Evolutionary conservation across 2,797 vertebrate genomes (phyloP).

Genomic region (Microctenopoma lineatum): DNA sequence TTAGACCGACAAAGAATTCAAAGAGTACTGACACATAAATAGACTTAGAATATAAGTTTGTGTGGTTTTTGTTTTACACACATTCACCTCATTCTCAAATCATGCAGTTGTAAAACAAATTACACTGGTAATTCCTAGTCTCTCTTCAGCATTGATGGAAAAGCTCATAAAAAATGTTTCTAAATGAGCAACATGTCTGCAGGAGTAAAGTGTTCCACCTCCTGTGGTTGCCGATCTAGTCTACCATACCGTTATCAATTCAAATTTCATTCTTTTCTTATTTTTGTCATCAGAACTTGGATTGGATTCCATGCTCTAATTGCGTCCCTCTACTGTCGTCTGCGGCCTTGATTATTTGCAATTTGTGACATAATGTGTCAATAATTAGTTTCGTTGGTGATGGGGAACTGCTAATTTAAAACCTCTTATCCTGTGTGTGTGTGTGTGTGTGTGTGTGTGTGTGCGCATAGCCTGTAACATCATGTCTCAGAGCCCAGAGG

Average conservation of each 20-base stretch:
- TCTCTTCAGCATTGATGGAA: constrained; percentile 9
- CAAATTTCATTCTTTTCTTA: constrained; percentile 61
- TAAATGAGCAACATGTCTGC: constrained; percentile 38
- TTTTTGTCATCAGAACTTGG: constrained; percentile 55
- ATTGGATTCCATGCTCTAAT: constrained; percentile 65
- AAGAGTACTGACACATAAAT: constrained; percentile 8
- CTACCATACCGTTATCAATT: constrained; percentile 53
- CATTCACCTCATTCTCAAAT: neutral
- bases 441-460: constrained; percentile 34
- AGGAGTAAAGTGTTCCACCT: constrained; percentile 44
- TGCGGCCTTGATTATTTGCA: constrained; percentile 59
- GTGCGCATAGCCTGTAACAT: constrained; percentile 90
- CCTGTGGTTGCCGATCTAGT: constrained; percentile 31
- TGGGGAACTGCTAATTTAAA: constrained; percentile 62
- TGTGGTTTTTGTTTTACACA: neutral
- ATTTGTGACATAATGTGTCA: constrained; percentile 66
- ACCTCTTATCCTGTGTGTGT: constrained; percentile 33
- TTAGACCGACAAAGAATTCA: constrained; percentile 27
- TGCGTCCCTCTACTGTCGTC: constrained; percentile 56
- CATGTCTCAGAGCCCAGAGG: constrained; percentile 94
- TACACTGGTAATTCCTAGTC: neutral
- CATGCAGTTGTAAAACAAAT: constrained; percentile 6
- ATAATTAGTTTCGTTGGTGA: constrained; percentile 69
- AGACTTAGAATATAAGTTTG: constrained; percentile 9
- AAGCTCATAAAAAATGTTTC: constrained; percentile 27